These are phyloP conservation scores for Rhopilema esculentum DNA, from an alignment of 30 jellyfish, hydroid and myxozoan genomes.

Conservation along the genomic window DNA sequence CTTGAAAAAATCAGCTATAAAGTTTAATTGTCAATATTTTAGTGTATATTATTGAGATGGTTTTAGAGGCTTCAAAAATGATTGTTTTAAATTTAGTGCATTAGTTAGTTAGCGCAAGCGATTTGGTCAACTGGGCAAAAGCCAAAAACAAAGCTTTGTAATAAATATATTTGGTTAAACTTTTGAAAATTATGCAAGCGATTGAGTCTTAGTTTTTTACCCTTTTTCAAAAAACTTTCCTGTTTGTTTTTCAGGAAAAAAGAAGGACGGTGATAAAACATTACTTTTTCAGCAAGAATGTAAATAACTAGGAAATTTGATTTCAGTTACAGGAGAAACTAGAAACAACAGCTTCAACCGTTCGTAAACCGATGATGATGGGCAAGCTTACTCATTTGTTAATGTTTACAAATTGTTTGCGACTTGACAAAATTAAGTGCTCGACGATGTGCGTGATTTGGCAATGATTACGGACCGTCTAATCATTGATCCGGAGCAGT, in stretches of 20 bases:
- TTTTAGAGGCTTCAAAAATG: too few species aligned
- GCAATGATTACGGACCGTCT: neutral
- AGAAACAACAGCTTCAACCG: neutral
- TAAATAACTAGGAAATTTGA: neutral
- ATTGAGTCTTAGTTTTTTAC: neutral
- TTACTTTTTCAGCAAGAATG: neutral
- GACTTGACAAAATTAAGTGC: neutral
- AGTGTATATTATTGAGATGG: too few species aligned
- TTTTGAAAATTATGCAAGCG: too few species aligned
- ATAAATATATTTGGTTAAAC: too few species aligned
- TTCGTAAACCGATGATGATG: neutral
- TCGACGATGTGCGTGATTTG: neutral
- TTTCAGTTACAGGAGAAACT: neutral
- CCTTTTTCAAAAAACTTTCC: neutral
- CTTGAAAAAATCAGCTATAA: too few species aligned
- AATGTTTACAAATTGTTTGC: neutral
- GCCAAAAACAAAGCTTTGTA: too few species aligned
- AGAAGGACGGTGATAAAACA: neutral
- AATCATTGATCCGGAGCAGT: neutral
- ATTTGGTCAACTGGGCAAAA: too few species aligned
- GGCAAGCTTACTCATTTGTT: neutral
- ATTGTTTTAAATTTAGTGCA: too few species aligned
- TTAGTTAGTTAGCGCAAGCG: too few species aligned
- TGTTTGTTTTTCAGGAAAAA: neutral
- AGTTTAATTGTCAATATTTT: too few species aligned